Percentiles rank a stretch among this genome's conserved stretches.
These are phyloP conservation scores for Dryadula phaetusa DNA, from an alignment of 2,888 invertebrate genomes.

Conservation along the genomic window DNA sequence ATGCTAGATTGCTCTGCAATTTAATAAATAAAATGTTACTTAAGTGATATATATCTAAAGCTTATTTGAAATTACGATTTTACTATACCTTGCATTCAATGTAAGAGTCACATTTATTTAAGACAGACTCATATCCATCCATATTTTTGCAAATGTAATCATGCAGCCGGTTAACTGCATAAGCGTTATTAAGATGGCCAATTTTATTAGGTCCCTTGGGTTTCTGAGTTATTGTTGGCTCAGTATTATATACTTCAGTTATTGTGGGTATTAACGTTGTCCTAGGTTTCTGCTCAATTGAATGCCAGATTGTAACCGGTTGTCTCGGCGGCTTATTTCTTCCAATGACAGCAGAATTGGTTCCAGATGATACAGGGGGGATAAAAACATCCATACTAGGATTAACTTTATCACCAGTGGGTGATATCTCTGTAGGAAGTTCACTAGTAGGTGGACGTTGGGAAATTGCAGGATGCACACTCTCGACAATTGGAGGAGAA, in stretches of 20 bases:
- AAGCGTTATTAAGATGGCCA: not conserved
- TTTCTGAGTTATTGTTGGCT: not conserved
- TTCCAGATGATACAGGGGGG: slow-evolving; percentile 2
- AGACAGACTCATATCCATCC: slow-evolving; percentile 67
- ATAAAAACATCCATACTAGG: not conserved
- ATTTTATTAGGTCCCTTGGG: not conserved
- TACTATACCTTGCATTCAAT: slow-evolving; percentile 82
- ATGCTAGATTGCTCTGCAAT: slow-evolving; percentile 82
- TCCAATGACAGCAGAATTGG: not conserved
- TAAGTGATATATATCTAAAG: not conserved
- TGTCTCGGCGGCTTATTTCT: not conserved
- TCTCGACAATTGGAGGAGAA: not conserved
- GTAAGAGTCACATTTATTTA: slow-evolving; percentile 87
- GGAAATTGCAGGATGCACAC: not conserved
- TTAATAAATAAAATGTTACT: slow-evolving; percentile 8
- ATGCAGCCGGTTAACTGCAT: slow-evolving; percentile 21
- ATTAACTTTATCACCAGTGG: not conserved
- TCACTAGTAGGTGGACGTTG: not conserved
- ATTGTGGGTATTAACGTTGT: not conserved
- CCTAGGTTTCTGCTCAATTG: slow-evolving; percentile 1
- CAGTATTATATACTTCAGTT: not conserved
- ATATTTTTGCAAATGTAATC: slow-evolving; percentile 55
- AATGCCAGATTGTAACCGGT: slow-evolving; percentile 5
- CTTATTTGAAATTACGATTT: not conserved
- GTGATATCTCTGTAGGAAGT: not conserved